Evolutionary conservation across 2,888 invertebrate species (phyloP), one percentile per base, ranked within the genome.

Genomic region (Oscheius sp.): DNA sequence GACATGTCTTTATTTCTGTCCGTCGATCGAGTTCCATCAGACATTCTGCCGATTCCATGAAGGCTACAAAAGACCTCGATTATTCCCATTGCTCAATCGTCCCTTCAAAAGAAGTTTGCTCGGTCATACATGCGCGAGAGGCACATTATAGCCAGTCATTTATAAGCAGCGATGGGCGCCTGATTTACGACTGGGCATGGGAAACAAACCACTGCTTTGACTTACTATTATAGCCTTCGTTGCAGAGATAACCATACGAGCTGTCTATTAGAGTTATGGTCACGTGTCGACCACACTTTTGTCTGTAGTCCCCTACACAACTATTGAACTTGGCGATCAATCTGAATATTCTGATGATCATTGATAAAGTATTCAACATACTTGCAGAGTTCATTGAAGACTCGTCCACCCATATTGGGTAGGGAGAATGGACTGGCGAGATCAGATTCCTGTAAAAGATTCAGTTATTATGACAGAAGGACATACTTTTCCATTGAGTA

Each of bases 171-270:
- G 68, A 68, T 68, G 68, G 68, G 53, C 55, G 21, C 55, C 68
- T 68, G 68, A 68, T 68, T 68, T 68, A 68, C 68, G 68, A 68
- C 68, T 33, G 7, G 13, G 68, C 68, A 5, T 68, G 68, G 68
- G 68, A 68, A 68, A 68, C 48, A 63, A 42, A 63, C 47, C 29
- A 33, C 58, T 32, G 33, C 53, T 60, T 35, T 7, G 35, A 80
- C 86, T 81, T 21, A 88, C 88, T 86, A 48, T 86, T 81, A 73
- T 88, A 88, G 63, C 89, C 89, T 29, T 88, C 88, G 74, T 87
- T 88, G 82, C 89, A 89, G 47, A 89, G 77, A 78, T 85, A 89
- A 1, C 89, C 89, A 78, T 89, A 89, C 51, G 86, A 86, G 32
- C 85, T 82, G 68, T 89, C 88, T 63, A 89, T 89, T 29, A 89